Conservation (phyloP, 2,888 invertebrate genomes). For the Heliconius hortense region DNA sequence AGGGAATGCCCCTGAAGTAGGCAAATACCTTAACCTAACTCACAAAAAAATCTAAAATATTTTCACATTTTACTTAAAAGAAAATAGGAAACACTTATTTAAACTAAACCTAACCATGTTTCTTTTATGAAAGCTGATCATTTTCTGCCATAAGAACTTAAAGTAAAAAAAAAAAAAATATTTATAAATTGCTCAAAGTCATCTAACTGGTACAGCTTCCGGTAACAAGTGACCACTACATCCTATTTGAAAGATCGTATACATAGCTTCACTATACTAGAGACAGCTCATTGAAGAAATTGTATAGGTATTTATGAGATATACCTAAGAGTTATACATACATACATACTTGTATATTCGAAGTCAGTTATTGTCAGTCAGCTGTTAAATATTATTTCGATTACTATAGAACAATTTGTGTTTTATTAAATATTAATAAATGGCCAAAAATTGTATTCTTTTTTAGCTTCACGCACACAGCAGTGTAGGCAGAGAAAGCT, state of each 20-base stretch:
- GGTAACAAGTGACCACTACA: conserved; percentile 45
- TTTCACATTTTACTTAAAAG: not conserved
- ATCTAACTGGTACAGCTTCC: conserved; percentile 71
- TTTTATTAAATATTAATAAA: not conserved
- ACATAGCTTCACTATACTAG: conserved; percentile 29
- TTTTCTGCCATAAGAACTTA: conserved; percentile 14
- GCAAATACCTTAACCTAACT: not conserved
- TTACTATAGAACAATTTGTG: not conserved
- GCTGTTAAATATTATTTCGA: not conserved
- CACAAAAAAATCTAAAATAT: not conserved
- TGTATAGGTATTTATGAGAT: not conserved
- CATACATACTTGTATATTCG: not conserved
- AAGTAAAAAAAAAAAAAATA: conserved; percentile 28
- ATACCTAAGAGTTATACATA: not conserved
- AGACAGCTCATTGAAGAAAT: conserved; percentile 26
- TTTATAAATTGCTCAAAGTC: conserved; percentile 39
- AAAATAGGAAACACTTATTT: not conserved
- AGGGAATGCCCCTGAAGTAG: not conserved
- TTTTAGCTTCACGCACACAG: too few relatives aligned
- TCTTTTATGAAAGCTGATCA: conserved; percentile 4
- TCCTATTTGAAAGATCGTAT: conserved; percentile 38
- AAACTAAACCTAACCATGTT: not conserved
- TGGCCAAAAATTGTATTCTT: too few relatives aligned
- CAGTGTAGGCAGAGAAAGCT: too few relatives aligned
- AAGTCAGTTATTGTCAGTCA: not conserved